A percentile compares a stretch with the other conserved stretches of the same genome.
These are phyloP conservation scores for Alethe castanea DNA, from an alignment of 2,113 vertebrate species.

Conservation along the genomic window DNA sequence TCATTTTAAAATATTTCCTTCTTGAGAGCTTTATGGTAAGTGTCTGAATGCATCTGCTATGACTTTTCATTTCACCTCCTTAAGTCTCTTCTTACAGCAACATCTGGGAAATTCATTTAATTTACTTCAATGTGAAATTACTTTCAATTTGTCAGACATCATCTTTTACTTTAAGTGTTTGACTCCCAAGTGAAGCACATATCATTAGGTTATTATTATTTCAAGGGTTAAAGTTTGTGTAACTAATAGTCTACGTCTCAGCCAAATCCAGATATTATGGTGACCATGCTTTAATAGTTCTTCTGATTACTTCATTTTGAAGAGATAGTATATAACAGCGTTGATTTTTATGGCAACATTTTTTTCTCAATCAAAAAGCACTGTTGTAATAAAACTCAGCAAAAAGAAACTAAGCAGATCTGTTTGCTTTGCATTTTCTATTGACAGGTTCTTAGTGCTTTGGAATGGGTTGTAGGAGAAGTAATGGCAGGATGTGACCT, in stretches of 20 bases:
- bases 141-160: slow-evolving; percentile 23
- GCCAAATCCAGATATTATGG: slow-evolving; percentile 6
- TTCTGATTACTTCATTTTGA: background rate
- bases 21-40: background rate
- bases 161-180: slow-evolving; percentile 13
- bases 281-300: background rate
- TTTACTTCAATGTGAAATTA: slow-evolving; percentile 43
- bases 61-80: slow-evolving; percentile 31
- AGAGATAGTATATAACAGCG: background rate
- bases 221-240: slow-evolving; percentile 8
- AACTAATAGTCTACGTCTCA: background rate
- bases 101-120: slow-evolving; percentile 30
- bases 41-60: background rate
- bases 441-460: background rate
- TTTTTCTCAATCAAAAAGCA: background rate
- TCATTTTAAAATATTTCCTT: background rate
- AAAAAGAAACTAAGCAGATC: background rate
- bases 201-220: slow-evolving; percentile 14
- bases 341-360: background rate
- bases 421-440: background rate
- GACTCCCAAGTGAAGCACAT: background rate
- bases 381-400: background rate
- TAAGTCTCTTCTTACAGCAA: background rate
- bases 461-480: background rate
- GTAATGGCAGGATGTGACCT: background rate